Percentiles rank a stretch among this genome's conserved stretches.
Conservation (phyloP, 2,113 vertebrate species). For the Triplophysa rosa region DNA sequence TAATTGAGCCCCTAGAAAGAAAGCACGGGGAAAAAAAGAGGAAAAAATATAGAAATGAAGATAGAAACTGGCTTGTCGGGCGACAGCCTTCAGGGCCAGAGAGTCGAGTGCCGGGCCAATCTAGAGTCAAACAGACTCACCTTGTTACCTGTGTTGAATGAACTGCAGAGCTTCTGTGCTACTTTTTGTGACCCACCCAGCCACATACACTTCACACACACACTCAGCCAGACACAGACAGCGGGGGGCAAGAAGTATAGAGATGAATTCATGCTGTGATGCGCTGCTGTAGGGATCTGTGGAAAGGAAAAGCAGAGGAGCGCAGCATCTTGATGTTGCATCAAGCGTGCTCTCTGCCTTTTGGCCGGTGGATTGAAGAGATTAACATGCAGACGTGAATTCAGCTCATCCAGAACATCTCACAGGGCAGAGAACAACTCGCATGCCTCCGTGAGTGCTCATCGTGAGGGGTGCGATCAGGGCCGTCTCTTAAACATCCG, state of each 20-base stretch:
- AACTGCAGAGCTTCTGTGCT: neutral
- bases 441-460: neutral
- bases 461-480: neutral
- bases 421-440: constrained; percentile 8
- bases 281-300: neutral
- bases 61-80: constrained; percentile 38
- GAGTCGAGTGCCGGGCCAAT: constrained; percentile 46
- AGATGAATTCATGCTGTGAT: constrained; percentile 26
- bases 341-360: constrained; percentile 26
- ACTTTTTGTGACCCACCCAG: constrained; percentile 26
- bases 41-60: constrained; percentile 46
- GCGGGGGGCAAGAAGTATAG: neutral
- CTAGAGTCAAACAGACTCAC: constrained; percentile 41
- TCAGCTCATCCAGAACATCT: constrained; percentile 31
- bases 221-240: neutral
- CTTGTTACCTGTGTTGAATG: constrained; percentile 37
- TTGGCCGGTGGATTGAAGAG: constrained; percentile 39
- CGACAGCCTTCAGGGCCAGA: constrained; percentile 57
- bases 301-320: constrained; percentile 17
- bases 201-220: neutral
- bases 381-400: constrained; percentile 41
- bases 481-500: neutral
- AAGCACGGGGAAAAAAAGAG: constrained; percentile 49
- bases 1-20: constrained; percentile 76
- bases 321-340: neutral